Percentiles rank a stretch among this genome's conserved stretches.
phyloP scores from a whole-genome alignment of 2,888 invertebrate genomes.

The Disparrhopalites patrizii region DNA sequence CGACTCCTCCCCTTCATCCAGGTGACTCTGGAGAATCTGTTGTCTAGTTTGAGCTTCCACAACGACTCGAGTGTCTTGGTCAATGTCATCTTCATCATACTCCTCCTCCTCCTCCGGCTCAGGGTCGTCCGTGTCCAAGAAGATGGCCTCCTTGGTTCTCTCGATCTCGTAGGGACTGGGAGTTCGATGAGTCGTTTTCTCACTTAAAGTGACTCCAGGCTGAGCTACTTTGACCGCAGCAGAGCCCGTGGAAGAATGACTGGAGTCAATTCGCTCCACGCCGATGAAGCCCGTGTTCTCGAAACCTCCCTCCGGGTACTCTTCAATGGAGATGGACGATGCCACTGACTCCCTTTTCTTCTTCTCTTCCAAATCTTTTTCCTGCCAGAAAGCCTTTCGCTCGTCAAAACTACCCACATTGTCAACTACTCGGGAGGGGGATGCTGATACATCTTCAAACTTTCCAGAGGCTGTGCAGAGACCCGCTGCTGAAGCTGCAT shows the following conservation, averaged over 20 bases:
- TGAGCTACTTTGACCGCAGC: background rate
- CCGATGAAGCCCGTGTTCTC: slow-evolving; percentile 53
- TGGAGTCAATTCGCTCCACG: slow-evolving; percentile 53
- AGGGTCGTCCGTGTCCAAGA: slow-evolving; percentile 48
- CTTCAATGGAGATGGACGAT: slow-evolving; percentile 32
- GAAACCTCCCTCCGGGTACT: slow-evolving; percentile 50
- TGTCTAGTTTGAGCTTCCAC: slow-evolving; percentile 9
- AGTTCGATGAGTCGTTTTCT: slow-evolving; percentile 30
- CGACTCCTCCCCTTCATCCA: slow-evolving; percentile 24
- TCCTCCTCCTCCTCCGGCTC: slow-evolving; percentile 51
- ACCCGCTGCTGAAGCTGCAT: slow-evolving; percentile 5
- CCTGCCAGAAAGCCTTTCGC: slow-evolving; percentile 46
- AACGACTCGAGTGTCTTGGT: slow-evolving; percentile 46
- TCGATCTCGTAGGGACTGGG: slow-evolving; percentile 48
- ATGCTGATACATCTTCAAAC: slow-evolving; percentile 40
- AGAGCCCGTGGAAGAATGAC: slow-evolving; percentile 41
- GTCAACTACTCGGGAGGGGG: slow-evolving; percentile 48
- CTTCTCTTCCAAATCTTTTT: slow-evolving; percentile 45
- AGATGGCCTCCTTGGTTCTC: slow-evolving; percentile 47
- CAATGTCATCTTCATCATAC: slow-evolving; percentile 48
- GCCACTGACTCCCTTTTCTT: slow-evolving; percentile 44
- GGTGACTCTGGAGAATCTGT: slow-evolving; percentile 2
- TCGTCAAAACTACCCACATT: slow-evolving; percentile 45
- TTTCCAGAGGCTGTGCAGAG: background rate
- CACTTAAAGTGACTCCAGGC: slow-evolving; percentile 29